Evolutionary conservation across 92 coral and sea anemone species (phyloP).

Genomic region (Zoanthus solanderi): DNA sequence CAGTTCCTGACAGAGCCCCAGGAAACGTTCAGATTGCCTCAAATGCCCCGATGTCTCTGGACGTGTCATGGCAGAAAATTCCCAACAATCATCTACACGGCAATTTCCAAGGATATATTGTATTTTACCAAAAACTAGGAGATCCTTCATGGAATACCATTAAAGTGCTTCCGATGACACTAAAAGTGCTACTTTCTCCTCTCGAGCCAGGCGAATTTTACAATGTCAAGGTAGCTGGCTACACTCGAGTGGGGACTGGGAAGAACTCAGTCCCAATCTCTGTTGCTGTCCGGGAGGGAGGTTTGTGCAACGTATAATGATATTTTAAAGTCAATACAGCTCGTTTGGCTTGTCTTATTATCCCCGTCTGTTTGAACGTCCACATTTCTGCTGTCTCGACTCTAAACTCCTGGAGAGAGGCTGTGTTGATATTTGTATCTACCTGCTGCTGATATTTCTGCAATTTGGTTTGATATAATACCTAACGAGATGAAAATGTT

Average conservation of each 20-base stretch:
- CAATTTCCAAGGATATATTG: constrained; percentile 62
- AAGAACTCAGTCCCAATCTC: constrained; percentile 27
- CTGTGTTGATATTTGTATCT: too few relatives aligned
- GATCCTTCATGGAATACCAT: background rate
- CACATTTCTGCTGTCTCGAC: too few relatives aligned
- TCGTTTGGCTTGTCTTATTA: background rate
- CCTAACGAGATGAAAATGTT: too few relatives aligned
- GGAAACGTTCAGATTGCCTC: constrained; percentile 63
- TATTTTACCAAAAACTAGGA: constrained; percentile 60
- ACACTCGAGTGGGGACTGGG: constrained; percentile 70
- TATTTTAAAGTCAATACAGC: background rate
- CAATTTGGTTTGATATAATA: too few relatives aligned
- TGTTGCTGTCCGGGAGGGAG: constrained; percentile 71
- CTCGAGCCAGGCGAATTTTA: constrained; percentile 65
- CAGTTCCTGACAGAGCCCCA: constrained; percentile 79
- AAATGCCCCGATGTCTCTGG: constrained; percentile 58
- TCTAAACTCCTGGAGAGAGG: too few relatives aligned
- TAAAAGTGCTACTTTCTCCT: constrained; percentile 9
- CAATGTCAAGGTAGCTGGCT: constrained; percentile 67
- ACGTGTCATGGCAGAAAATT: constrained; percentile 72
- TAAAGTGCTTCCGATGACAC: constrained; percentile 9
- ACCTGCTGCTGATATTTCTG: too few relatives aligned
- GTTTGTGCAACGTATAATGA: constrained; percentile 33
- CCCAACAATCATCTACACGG: constrained; percentile 71
- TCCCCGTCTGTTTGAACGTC: too few relatives aligned